Percentiles rank a stretch among this genome's conserved stretches.
phyloP scores from a whole-genome alignment of 2,113 vertebrate species.

The Holacanthus passer region DNA sequence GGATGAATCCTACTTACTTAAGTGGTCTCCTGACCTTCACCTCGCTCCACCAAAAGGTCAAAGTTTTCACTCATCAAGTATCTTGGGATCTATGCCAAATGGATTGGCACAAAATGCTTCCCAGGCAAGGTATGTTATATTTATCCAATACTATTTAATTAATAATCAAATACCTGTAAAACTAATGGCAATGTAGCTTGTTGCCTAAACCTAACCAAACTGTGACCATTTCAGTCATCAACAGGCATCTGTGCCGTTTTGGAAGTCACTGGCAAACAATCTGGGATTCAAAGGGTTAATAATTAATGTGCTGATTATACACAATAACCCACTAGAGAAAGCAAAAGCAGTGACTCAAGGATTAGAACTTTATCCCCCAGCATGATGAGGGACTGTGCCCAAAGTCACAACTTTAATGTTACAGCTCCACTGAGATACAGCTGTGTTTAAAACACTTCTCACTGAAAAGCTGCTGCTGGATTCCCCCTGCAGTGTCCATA shows the following conservation, averaged over 20 bases:
- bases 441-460: conserved; percentile 27
- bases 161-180: too few species aligned
- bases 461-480: conserved; percentile 2
- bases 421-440: conserved; percentile 24
- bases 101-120: neutral
- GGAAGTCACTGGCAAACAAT: neutral
- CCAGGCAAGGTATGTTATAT: neutral
- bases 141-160: too few species aligned
- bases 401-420: conserved; percentile 45
- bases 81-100: neutral
- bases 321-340: neutral
- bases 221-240: too few species aligned
- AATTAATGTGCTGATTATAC: neutral
- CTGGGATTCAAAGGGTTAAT: neutral
- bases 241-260: too few species aligned
- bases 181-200: too few species aligned
- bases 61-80: too few species aligned
- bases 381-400: conserved; percentile 35
- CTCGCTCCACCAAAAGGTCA: too few species aligned
- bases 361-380: conserved; percentile 29
- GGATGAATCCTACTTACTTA: too few species aligned
- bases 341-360: conserved; percentile 6
- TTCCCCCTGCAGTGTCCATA: conserved; percentile 43
- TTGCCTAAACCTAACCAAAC: too few species aligned
- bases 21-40: too few species aligned